Percentiles rank a stretch among this genome's conserved stretches.
phyloP scores from a whole-genome alignment of 2,888 invertebrate species.

The Ferdinandea cuprea region DNA sequence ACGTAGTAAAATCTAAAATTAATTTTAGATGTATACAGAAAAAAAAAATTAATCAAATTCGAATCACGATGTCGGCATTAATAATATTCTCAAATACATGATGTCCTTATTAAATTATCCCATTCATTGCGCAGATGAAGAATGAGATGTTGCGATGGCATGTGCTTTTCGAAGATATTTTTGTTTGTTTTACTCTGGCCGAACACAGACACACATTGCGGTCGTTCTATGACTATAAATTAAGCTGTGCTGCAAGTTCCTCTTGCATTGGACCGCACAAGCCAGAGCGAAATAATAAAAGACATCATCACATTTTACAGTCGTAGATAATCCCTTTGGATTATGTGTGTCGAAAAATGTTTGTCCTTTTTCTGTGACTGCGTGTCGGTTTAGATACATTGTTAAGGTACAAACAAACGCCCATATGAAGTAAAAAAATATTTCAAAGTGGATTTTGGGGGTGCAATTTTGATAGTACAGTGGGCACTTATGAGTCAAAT shows the following conservation, averaged over 20 bases:
- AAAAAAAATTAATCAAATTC: constrained; percentile 27
- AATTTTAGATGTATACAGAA: background rate
- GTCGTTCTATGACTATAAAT: constrained; percentile 15
- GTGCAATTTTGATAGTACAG: no score
- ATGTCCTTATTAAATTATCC: constrained; percentile 16
- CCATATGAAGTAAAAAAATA: no score
- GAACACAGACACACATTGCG: constrained; percentile 7
- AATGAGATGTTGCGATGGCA: background rate
- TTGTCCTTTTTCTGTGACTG: no score
- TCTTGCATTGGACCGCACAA: background rate
- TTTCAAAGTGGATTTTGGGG: no score
- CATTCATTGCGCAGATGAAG: background rate
- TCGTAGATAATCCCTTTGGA: no score
- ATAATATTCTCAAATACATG: constrained; percentile 33
- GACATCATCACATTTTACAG: no score
- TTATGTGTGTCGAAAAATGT: no score
- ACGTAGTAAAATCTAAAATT: no score
- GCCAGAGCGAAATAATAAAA: background rate
- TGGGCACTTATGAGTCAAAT: no score
- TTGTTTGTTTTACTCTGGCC: background rate
- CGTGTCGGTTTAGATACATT: no score
- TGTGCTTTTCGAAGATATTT: background rate
- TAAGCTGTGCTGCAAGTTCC: no score
- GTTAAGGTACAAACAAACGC: no score
- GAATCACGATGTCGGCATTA: constrained; percentile 32